Percentiles rank a stretch among this genome's conserved stretches.
These are phyloP conservation scores for Rhyacophila brunnea DNA, from an alignment of 1,140 invertebrate genomes.

Conservation along the genomic window DNA sequence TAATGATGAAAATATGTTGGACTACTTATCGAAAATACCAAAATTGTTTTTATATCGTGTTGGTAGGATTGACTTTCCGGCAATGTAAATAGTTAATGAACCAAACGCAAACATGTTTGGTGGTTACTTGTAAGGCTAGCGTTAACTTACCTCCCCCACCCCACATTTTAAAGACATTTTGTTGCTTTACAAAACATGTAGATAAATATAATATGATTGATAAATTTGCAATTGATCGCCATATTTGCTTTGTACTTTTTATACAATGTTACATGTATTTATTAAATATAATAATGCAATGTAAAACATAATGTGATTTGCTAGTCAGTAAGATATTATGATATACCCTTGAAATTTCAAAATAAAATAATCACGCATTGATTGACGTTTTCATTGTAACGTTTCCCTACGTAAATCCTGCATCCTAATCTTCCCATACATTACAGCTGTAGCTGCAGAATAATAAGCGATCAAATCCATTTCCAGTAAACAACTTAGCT, in stretches of 20 bases:
- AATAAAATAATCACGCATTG: conserved; percentile 28
- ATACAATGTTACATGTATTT: conserved; percentile 30
- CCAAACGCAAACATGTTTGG: not conserved
- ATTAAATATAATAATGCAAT: conserved; percentile 32
- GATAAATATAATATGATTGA: not conserved
- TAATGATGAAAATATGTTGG: too few species aligned
- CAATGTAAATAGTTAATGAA: not conserved
- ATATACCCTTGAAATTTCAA: conserved; percentile 26
- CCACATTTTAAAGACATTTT: not conserved
- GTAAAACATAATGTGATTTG: conserved; percentile 31
- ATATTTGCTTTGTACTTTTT: conserved; percentile 32
- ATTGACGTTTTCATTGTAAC: too few species aligned
- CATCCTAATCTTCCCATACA: too few species aligned
- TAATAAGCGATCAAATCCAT: too few species aligned
- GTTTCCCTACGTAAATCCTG: too few species aligned
- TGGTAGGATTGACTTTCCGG: not conserved
- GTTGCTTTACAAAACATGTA: not conserved
- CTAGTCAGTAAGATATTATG: conserved; percentile 26
- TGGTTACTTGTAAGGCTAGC: not conserved
- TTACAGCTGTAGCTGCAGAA: too few species aligned
- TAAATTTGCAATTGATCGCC: conserved; percentile 5
- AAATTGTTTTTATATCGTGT: too few species aligned
- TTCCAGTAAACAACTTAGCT: too few species aligned
- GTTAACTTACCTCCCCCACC: not conserved
- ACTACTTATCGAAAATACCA: too few species aligned